phyloP scores from a whole-genome alignment of 2,113 vertebrate species.

The Chamaea fasciata region DNA sequence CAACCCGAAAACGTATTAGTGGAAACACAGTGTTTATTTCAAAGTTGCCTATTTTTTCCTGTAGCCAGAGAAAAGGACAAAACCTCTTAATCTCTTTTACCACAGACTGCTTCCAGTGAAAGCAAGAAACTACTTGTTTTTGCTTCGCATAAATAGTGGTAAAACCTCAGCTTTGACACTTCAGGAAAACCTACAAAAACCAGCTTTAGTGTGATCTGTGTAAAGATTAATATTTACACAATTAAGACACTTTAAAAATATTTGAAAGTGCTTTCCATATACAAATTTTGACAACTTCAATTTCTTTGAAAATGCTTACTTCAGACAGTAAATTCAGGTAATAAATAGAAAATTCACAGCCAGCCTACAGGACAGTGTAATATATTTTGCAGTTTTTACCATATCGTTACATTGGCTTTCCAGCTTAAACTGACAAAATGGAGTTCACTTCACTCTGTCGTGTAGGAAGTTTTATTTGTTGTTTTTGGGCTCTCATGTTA shows the following conservation, averaged over 20 bases:
- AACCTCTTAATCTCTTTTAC: neutral
- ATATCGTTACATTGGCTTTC: neutral
- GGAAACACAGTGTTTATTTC: neutral
- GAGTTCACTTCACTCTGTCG: constrained; percentile 20
- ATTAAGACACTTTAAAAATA: neutral
- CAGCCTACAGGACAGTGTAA: neutral
- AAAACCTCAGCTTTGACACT: neutral
- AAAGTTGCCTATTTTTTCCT: neutral
- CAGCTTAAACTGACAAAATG: constrained; percentile 29
- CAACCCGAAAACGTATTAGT: neutral
- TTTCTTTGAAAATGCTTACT: neutral
- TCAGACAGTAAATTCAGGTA: neutral
- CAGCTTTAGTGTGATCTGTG: neutral
- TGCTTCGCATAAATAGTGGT: neutral
- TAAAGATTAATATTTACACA: neutral
- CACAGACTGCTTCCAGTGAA: neutral
- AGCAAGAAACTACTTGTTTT: neutral
- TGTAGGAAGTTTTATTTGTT: constrained; percentile 53
- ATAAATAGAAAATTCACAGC: neutral
- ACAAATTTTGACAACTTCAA: neutral
- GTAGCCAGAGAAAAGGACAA: neutral
- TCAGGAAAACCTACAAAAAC: neutral
- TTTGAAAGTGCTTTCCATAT: neutral
- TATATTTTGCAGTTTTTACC: neutral
- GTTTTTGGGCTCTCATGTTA: constrained; percentile 24